These are phyloP conservation scores for Melierax canorus DNA, from an alignment of 2,113 vertebrate species.

Conservation along the genomic window DNA sequence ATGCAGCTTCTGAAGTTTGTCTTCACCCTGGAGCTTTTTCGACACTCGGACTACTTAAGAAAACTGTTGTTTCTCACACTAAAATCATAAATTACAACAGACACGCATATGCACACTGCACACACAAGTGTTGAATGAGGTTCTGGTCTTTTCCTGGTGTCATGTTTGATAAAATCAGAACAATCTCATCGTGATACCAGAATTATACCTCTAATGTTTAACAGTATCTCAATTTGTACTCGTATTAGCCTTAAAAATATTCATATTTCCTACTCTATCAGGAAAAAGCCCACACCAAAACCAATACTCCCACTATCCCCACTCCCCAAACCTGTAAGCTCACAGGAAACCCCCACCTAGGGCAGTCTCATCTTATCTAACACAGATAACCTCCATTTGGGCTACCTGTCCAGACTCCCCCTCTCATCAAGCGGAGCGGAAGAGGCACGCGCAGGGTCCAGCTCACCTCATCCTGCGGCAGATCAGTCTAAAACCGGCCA, in stretches of 20 bases:
- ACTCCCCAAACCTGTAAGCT: background rate
- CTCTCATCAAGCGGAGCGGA: background rate
- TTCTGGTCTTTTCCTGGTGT: background rate
- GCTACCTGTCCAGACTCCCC: background rate
- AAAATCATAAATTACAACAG: background rate
- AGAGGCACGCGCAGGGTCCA: background rate
- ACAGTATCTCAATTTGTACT: background rate
- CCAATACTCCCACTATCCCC: rapidly evolving
- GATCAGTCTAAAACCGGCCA: background rate
- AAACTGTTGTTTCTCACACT: background rate
- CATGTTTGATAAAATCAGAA: background rate
- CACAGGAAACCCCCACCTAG: background rate
- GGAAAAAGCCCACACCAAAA: background rate
- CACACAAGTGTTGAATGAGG: background rate
- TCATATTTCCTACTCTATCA: background rate
- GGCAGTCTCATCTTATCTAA: background rate
- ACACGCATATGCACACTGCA: background rate
- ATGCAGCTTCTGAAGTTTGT: background rate
- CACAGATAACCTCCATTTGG: background rate
- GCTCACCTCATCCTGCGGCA: background rate
- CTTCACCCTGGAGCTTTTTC: background rate
- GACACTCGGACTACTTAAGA: background rate
- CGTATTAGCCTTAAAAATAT: background rate
- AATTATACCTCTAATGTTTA: background rate
- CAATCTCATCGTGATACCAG: background rate